These are phyloP conservation scores for Cyanoliseus patagonus DNA, from an alignment of 2,113 vertebrate genomes.

Conservation along the genomic window DNA sequence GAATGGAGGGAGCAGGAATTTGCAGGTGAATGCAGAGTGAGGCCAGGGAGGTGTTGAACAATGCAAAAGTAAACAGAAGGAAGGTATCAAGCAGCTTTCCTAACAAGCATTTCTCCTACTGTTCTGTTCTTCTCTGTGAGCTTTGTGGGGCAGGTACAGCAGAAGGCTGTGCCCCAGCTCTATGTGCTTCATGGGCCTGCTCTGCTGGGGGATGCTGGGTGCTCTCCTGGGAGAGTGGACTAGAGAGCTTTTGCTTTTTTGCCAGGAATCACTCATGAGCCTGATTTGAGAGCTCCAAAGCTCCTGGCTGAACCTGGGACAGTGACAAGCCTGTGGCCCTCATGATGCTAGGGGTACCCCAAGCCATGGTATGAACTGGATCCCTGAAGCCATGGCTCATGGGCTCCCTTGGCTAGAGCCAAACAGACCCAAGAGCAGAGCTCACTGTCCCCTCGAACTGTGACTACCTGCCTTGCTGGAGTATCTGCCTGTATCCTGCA, in stretches of 20 bases:
- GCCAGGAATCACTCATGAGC: background rate
- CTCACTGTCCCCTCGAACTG: background rate
- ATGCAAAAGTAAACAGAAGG: background rate
- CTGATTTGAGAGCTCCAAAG: background rate
- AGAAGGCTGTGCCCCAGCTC: background rate
- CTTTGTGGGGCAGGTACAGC: background rate
- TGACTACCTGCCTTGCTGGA: background rate
- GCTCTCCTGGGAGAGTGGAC: background rate
- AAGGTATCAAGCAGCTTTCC: background rate
- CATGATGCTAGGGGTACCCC: fast-evolving
- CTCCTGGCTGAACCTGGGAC: background rate
- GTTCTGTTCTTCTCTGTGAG: background rate
- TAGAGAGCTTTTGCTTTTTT: background rate
- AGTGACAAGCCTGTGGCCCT: background rate
- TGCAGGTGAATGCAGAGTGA: background rate
- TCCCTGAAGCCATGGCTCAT: background rate
- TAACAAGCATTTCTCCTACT: background rate
- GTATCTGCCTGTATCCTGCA: background rate
- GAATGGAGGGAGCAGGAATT: background rate
- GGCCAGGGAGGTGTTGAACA: background rate
- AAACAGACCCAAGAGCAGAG: background rate
- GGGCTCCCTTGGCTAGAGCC: background rate
- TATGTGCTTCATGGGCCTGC: fast-evolving
- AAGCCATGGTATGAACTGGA: background rate
- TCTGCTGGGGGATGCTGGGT: background rate